phyloP scores from a whole-genome alignment of 2,797 vertebrate genomes.

The Limnodromus scolopaceus region DNA sequence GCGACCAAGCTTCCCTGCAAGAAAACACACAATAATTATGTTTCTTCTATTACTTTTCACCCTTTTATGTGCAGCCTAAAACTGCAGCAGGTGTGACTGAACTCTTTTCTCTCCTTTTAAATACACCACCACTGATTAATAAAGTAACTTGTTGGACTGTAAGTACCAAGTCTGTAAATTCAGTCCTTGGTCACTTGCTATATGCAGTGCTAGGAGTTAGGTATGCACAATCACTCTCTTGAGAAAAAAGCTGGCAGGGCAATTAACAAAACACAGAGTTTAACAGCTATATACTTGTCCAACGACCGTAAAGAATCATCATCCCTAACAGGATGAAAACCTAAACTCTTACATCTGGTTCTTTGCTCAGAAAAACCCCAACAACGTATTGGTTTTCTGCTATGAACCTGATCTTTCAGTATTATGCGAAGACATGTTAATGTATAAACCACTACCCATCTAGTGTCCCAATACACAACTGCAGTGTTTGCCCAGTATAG shows the following conservation, averaged over 20 bases:
- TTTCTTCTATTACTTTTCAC: not conserved
- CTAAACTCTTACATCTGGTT: not conserved
- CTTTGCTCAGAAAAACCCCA: not conserved
- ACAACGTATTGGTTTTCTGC: accelerated
- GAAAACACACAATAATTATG: not conserved
- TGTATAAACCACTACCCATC: not conserved
- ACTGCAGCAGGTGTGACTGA: not conserved
- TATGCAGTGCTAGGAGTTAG: not conserved
- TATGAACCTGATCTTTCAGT: not conserved
- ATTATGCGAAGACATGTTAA: not conserved
- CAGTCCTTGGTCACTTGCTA: not conserved
- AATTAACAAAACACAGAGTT: not conserved
- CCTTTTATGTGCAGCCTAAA: not conserved
- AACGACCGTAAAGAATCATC: not conserved
- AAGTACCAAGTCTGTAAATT: not conserved
- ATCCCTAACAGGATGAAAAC: not conserved
- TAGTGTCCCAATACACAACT: accelerated
- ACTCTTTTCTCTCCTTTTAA: not conserved
- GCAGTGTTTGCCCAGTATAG: not conserved
- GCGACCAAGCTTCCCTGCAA: conserved; percentile 85
- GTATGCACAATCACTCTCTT: not conserved
- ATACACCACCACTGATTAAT: not conserved
- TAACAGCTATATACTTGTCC: not conserved
- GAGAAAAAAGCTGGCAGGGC: not conserved
- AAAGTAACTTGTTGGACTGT: not conserved